phyloP scores from a whole-genome alignment of 2,888 invertebrate genomes.

The Prenolepis imparis region DNA sequence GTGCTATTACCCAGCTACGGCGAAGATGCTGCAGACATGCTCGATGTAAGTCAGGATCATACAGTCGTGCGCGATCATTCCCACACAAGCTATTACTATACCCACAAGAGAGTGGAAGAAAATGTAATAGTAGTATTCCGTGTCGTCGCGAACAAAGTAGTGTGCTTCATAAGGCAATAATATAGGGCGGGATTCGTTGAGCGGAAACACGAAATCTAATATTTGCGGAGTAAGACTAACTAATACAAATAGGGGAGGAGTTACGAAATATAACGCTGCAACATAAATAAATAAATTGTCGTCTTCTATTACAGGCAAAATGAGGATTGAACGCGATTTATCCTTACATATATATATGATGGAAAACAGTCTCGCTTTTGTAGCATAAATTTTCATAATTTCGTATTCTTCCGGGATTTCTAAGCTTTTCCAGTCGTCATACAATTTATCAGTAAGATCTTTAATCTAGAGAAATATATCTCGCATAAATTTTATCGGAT shows the following conservation, averaged over 20 bases:
- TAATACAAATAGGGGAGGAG: neutral
- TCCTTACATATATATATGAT: neutral
- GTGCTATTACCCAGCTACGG: constrained; percentile 6
- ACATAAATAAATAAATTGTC: neutral
- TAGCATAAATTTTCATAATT: constrained; percentile 16
- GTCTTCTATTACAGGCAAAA: neutral
- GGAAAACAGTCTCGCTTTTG: neutral
- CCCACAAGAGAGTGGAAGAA: neutral
- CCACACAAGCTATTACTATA: neutral
- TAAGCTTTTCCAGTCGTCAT: neutral
- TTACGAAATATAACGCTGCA: neutral
- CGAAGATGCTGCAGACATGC: constrained; percentile 19
- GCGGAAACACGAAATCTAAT: constrained; percentile 19
- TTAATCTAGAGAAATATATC: neutral
- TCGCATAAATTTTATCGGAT: neutral
- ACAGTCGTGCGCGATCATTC: neutral
- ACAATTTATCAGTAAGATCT: neutral
- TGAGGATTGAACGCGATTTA: neutral
- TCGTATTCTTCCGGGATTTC: neutral
- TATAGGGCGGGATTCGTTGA: constrained; percentile 29
- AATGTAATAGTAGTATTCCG: constrained; percentile 30
- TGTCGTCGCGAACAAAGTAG: constrained; percentile 32
- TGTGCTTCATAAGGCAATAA: neutral
- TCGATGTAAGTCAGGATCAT: constrained; percentile 12
- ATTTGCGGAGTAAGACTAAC: neutral